Conservation (phyloP, 2,888 invertebrate genomes). For the Heliconius sara region DNA sequence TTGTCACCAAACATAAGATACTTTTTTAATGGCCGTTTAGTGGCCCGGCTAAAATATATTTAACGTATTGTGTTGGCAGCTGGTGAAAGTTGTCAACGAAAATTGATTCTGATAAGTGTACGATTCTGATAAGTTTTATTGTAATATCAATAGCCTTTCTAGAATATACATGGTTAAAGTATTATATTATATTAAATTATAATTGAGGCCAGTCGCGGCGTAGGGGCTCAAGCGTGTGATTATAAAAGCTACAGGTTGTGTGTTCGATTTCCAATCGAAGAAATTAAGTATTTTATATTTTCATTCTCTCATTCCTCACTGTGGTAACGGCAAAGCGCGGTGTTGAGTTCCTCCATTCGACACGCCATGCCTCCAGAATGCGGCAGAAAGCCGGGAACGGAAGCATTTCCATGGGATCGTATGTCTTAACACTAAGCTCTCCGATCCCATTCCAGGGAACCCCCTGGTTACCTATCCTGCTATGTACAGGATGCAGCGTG, state of each 20-base stretch:
- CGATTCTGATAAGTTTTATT: constrained; percentile 3
- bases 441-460: too few relatives aligned
- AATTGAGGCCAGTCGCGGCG: not conserved
- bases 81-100: constrained; percentile 15
- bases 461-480: too few relatives aligned
- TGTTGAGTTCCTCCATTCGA: not conserved
- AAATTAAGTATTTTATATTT: not conserved
- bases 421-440: not conserved
- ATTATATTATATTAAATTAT: not conserved
- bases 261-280: not conserved
- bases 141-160: not conserved
- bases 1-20: constrained; percentile 60
- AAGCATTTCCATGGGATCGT: not conserved
- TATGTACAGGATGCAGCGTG: too few relatives aligned
- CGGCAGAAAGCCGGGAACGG: not conserved
- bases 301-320: not conserved
- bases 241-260: not conserved
- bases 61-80: constrained; percentile 35
- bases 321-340: not conserved
- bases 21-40: constrained; percentile 63
- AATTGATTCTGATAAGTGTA: constrained; percentile 12
- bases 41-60: constrained; percentile 43
- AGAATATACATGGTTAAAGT: not conserved
- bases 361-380: not conserved
- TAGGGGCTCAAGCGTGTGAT: not conserved